A percentile compares a stretch with the other conserved stretches of the same genome.
Conservation (phyloP, 2,888 invertebrate species). For the Malacosoma neustria region DNA sequence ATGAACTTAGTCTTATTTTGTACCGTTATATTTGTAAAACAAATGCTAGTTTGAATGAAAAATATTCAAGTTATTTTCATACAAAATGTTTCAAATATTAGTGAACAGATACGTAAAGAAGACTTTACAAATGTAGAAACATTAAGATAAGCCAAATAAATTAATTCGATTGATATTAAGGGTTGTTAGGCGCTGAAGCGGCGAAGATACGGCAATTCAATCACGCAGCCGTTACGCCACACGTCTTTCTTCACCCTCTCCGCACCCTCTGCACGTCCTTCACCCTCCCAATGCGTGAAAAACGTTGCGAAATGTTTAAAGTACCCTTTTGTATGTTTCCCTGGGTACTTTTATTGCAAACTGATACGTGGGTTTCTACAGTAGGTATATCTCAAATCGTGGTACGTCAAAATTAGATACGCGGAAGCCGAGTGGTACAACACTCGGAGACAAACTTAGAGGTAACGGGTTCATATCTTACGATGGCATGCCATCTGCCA, state of each 20-base stretch:
- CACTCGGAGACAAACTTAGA: too few relatives aligned
- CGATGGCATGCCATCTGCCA: too few relatives aligned
- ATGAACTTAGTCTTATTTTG: too few relatives aligned
- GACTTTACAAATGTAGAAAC: neutral
- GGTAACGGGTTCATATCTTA: too few relatives aligned
- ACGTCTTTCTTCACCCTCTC: slow-evolving; percentile 20
- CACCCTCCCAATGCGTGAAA: slow-evolving; percentile 11
- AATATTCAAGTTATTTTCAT: too few relatives aligned
- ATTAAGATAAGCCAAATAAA: slow-evolving; percentile 31
- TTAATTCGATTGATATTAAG: slow-evolving; percentile 51
- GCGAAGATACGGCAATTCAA: slow-evolving; percentile 56
- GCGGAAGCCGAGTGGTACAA: too few relatives aligned
- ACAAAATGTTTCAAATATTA: too few relatives aligned
- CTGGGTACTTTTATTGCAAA: slow-evolving; percentile 14
- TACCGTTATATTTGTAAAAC: too few relatives aligned
- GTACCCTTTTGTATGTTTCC: slow-evolving; percentile 21
- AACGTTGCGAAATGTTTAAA: slow-evolving; percentile 42
- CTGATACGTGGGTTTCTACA: slow-evolving; percentile 4
- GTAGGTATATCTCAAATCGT: too few relatives aligned
- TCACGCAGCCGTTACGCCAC: slow-evolving; percentile 49
- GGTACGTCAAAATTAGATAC: too few relatives aligned
- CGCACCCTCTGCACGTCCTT: slow-evolving; percentile 6
- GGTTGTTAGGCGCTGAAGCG: slow-evolving; percentile 37
- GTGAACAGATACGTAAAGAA: too few relatives aligned
- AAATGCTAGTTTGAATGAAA: too few relatives aligned